Base-by-base conservation (phyloP, 2,888 invertebrate genomes). In the Heliconius aoede region DNA sequence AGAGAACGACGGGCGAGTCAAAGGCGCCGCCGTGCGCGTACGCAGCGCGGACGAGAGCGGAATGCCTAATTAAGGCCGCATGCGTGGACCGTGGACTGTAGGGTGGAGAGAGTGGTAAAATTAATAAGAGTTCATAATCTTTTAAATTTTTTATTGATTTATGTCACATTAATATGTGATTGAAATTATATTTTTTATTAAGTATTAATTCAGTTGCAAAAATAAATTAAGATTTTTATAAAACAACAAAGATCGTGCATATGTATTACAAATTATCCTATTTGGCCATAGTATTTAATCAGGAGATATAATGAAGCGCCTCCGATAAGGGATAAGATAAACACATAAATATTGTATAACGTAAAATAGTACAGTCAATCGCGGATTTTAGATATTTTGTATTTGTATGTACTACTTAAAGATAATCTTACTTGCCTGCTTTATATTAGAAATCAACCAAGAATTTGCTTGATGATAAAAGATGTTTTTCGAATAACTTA, bases 11-110 rank as follows among this genome's bases (percentile, higher is more conserved):
- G 87, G 90, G 83, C 82, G 81, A 84, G 88, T 91, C 94, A 94
- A 94, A 92, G 91, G 86, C 86, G 89, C 93, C 93, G 93, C 90
- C 89, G 83, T 88, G 91, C 90, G 91, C 91, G 90, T 89, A 91
- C 91, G 93, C 89, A 87, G 87, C 87, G 91, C 93, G 90, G 92
- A 92, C 92, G 93, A 90, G 87, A 85, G 84, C 86, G 90, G 94
- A 94, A 94, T 94, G 91, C 92, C 92, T 94, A 94, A 94, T 94
- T 94, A 93, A 93, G 91, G 89, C 92, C 93, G 93, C 91, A 94
- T 93, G 94, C 92, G 90, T 90, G 91, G 91, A 91, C 90, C 92
- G 90, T 90, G 91, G 91, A 91, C 90, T 87, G 83, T 81, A 82
- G 84, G 82, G 83, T 84, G 83, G 77, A 82, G 82, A 62, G 81